These are phyloP conservation scores for Nyctalus aviator DNA, from an alignment of 2,797 vertebrate genomes.

Conservation along the genomic window DNA sequence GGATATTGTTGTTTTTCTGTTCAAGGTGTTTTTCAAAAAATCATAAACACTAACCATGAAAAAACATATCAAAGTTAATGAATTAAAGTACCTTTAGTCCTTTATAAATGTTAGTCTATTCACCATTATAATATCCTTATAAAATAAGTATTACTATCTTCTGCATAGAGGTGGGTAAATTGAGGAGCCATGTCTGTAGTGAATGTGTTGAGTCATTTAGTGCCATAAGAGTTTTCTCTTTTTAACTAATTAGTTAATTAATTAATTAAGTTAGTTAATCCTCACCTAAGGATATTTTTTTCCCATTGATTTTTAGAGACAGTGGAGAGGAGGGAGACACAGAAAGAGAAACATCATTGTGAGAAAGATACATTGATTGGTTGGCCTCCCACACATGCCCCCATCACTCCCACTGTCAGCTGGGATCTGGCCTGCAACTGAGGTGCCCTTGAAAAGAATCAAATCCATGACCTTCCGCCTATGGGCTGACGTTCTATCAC, in stretches of 20 bases:
- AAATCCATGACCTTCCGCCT: too few relatives aligned
- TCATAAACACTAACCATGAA: not conserved
- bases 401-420: too few relatives aligned
- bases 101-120: not conserved
- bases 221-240: not conserved
- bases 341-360: too few relatives aligned
- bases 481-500: too few relatives aligned
- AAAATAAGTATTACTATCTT: not conserved
- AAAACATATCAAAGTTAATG: not conserved
- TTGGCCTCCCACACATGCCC: too few relatives aligned
- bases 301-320: not conserved
- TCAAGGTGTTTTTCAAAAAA: not conserved
- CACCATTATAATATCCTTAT: not conserved
- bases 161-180: not conserved
- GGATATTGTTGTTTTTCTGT: conserved; percentile 30
- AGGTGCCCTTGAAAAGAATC: too few relatives aligned
- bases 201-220: not conserved
- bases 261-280: not conserved
- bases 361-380: too few relatives aligned
- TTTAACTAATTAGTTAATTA: too few relatives aligned
- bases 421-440: too few relatives aligned
- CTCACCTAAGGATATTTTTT: not conserved
- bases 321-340: not conserved
- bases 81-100: not conserved
- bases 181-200: not conserved